Percentiles rank a stretch among this genome's conserved stretches.
Conservation (phyloP, 2,113 vertebrate species). For the Tupaia tana region DNA sequence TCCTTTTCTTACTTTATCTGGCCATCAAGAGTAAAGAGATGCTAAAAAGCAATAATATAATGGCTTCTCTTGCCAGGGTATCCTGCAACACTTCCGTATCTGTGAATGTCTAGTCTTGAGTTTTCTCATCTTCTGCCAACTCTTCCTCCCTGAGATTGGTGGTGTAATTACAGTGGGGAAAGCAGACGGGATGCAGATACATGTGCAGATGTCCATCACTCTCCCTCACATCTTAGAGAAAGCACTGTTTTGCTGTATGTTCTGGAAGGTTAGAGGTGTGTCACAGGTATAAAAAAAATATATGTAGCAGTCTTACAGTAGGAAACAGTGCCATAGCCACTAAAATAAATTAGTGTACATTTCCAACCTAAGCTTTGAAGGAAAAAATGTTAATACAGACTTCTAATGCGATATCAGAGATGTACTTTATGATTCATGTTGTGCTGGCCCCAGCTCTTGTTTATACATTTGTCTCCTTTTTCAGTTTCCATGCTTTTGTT, state of each 20-base stretch:
- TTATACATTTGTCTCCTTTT: not conserved
- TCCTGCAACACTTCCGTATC: not conserved
- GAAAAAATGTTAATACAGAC: not conserved
- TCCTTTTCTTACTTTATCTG: not conserved
- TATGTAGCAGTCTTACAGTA: not conserved
- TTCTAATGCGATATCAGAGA: slow-evolving; percentile 48
- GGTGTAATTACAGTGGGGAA: not conserved
- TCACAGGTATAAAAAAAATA: not conserved
- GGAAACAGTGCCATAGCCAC: not conserved
- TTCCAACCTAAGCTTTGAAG: not conserved
- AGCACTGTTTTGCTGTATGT: not conserved
- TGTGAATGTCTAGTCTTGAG: not conserved
- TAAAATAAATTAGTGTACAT: not conserved
- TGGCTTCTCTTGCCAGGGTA: not conserved
- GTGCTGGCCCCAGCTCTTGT: not conserved
- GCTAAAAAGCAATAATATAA: not conserved
- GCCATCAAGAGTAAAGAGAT: not conserved
- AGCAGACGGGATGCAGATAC: not conserved
- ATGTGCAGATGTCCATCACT: fast-evolving
- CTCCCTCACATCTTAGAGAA: not conserved
- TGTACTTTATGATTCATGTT: not conserved
- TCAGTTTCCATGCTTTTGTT: no score
- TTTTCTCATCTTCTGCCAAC: not conserved
- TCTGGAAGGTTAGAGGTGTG: not conserved
- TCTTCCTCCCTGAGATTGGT: not conserved